Base-by-base conservation (phyloP, 2,888 invertebrate genomes). In the Argyresthia goedartella region DNA sequence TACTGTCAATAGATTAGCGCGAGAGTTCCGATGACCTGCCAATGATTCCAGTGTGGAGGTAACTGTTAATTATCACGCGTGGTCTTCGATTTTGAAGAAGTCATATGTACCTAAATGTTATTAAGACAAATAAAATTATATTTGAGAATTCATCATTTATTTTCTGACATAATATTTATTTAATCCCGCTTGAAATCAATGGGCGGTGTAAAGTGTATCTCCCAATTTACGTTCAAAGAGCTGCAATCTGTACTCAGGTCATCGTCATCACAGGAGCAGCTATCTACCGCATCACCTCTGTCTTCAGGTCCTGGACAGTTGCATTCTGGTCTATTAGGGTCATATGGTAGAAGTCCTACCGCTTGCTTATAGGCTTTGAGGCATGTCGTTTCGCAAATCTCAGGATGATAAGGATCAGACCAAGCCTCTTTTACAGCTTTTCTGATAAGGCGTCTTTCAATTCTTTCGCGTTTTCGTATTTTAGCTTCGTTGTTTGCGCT, bases 201-300 rank as follows among this genome's bases (percentile, higher is more conserved):
- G 0, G 82, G 81, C 10, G 81, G 81, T 1, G 81, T 72, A 55
- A 80, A 85, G 52, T 79, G 76, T 50, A 85, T 67, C 57, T 82
- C 82, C 82, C 82, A 85, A 55, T 85, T 76, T 1, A 79, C 58
- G 52, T 76, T 78, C 41, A 79, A 60, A 0, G 80, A 81, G 52
- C 71, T 72, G 46, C 66, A 69, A n/a, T 69, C 67, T 1, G 80
- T 73, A 45, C 61, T 67, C 59, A 36, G 1, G 9, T 44, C 52
- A 41, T 66, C 61, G n/a, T 69, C 67, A 7, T 64, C 63, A 57
- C 65, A 69, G 1, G 69, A 71, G 55, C 66, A 74, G 52, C 64
- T 67, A 2, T 61, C 59, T 2, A 53, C 25, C 1, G 51, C 54
- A 11, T 54, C 52, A 44, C 25, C 15, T 42, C 10, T 34, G 15